These are phyloP conservation scores for Varroa destructor DNA, from an alignment of 1,140 invertebrate species.

Conservation along the genomic window DNA sequence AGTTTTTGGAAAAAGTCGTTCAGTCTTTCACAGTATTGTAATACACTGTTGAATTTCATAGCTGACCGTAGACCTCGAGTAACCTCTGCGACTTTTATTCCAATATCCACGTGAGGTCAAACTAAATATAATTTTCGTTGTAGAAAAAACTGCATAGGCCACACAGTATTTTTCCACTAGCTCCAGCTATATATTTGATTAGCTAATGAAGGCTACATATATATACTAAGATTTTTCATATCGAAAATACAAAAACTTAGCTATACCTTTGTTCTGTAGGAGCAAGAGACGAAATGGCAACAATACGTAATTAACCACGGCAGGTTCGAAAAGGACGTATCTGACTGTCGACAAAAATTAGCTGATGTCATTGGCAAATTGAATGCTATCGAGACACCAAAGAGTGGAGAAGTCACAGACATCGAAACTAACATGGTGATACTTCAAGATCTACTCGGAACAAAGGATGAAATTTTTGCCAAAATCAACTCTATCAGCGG, in stretches of 20 bases:
- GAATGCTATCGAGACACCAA: constrained; percentile 51
- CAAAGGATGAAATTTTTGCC: constrained; percentile 77
- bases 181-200: no score
- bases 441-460: constrained; percentile 63
- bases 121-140: no score
- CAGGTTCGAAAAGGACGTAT: constrained; percentile 64
- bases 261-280: constrained; percentile 40
- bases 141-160: no score
- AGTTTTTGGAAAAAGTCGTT: constrained; percentile 38
- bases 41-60: no score
- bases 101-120: no score
- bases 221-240: no score
- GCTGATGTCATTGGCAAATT: constrained; percentile 67
- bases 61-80: no score
- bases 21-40: no score
- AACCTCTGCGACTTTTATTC: no score
- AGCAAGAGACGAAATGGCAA: constrained; percentile 75
- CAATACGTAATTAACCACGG: constrained; percentile 76
- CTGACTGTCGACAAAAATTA: constrained; percentile 69
- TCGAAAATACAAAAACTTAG: no score
- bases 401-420: constrained; percentile 48
- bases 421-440: constrained; percentile 66
- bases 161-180: no score
- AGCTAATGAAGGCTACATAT: no score
- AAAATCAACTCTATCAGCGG: constrained; percentile 74